These are phyloP conservation scores for Nothocercus nigrocapillus DNA, from an alignment of 2,113 vertebrate genomes.

Conservation along the genomic window DNA sequence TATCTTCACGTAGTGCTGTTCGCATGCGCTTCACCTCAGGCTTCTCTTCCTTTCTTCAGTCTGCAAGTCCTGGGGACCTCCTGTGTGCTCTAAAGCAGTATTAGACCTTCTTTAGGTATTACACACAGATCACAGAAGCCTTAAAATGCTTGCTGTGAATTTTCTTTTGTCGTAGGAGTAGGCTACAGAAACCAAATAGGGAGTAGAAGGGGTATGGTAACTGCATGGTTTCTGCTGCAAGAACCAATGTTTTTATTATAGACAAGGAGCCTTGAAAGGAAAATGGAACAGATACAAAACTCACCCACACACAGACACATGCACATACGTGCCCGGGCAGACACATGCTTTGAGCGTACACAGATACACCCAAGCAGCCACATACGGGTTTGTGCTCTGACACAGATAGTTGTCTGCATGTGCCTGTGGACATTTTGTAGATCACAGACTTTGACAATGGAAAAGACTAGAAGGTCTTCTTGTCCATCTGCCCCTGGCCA, in stretches of 20 bases:
- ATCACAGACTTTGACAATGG: background rate
- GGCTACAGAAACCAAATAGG: background rate
- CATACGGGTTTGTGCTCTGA: background rate
- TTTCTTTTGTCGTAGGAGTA: background rate
- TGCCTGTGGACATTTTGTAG: background rate
- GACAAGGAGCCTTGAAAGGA: background rate
- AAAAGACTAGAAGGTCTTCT: background rate
- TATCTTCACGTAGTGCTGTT: background rate
- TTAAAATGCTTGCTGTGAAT: background rate
- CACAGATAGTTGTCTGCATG: background rate
- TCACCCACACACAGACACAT: background rate
- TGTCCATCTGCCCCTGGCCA: background rate
- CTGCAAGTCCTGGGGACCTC: background rate
- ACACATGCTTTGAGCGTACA: background rate
- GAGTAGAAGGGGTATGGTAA: background rate
- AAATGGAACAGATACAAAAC: constrained; percentile 25
- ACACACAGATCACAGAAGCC: background rate
- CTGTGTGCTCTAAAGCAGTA: background rate
- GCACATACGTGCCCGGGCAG: constrained; percentile 26
- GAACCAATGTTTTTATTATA: background rate
- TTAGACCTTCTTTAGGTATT: background rate
- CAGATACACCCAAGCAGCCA: constrained; percentile 21
- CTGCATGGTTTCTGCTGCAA: background rate
- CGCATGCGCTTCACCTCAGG: background rate
- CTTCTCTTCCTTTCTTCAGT: background rate